Evolutionary conservation across 2,888 invertebrate species (phyloP), one percentile per base, ranked within the genome.

Genomic region (Oxyscelio sp.): DNA sequence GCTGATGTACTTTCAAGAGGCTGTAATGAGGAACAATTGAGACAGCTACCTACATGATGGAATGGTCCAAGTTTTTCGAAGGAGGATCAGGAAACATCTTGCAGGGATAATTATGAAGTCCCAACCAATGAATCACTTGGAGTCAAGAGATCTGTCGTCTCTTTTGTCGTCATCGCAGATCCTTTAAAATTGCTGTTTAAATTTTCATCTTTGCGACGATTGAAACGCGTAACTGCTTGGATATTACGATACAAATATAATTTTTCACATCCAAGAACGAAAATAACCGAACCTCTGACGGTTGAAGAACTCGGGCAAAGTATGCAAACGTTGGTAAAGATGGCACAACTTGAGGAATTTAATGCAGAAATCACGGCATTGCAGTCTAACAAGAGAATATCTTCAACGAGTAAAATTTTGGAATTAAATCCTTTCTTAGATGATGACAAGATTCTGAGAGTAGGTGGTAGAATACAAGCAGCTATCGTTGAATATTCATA

Each of bases 11-110:
- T n/a, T 11, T 85, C 75, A 0, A 38, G 71, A 31, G 80, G 83
- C 1, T 43, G 52, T 17, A 27, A 19, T 21, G 61, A 54, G 9
- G 19, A 68, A 1, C 54, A 48, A 48, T 21, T 48, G 21, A n/a
- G 5, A 21, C 1, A 4, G 21, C 6, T 48, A 8, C 19, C 19
- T 21, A 21, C 19, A n/a, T 89, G 88, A 89, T 87, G 88, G 85
- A 65, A 75, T 21, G 88, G 88, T 4, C 90, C 89, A 6, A n/a
- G 2, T 4, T 58, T 58, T 58, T 17, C 34, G 34, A 15, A 5
- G 22, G n/a, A n/a, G 9, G 54, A 22, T 27, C 27, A 27, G 2
- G 27, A 1, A 5, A 15, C 22, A 24, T 8, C 6, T 22, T n/a
- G 15, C n/a, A 54, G 27, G 8, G 27, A 27, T 19, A 9, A 54